phyloP scores from a whole-genome alignment of 2,113 vertebrate species.

The Periophthalmus modestus region DNA sequence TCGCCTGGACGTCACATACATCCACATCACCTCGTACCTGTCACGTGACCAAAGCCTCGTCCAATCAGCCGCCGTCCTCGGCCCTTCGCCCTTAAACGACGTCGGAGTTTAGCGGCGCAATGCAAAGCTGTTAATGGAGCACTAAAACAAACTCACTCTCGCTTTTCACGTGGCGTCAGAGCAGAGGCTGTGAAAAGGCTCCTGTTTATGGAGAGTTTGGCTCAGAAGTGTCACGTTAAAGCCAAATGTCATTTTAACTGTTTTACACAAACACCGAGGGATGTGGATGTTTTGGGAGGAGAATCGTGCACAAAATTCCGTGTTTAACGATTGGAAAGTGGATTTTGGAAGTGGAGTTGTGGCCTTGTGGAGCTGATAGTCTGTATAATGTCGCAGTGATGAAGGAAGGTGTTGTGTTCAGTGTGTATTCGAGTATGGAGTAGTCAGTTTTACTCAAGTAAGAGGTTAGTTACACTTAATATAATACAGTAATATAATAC shows the following conservation, averaged over 20 bases:
- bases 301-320: neutral
- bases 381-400: no score
- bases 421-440: no score
- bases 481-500: no score
- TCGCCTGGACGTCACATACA: neutral
- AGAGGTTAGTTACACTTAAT: no score
- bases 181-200: neutral
- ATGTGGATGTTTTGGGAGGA: neutral
- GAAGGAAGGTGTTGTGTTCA: neutral
- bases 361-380: no score
- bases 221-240: neutral
- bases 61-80: slow-evolving; percentile 12
- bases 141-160: slow-evolving; percentile 8
- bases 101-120: neutral
- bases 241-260: neutral
- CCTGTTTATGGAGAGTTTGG: slow-evolving; percentile 6
- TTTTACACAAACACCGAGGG: neutral
- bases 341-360: neutral
- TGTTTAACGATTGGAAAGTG: neutral
- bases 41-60: neutral
- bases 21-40: neutral
- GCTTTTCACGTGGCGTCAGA: neutral
- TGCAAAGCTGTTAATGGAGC: slow-evolving; percentile 32
- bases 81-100: neutral
- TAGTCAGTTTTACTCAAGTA: no score